Conservation (phyloP, 1,140 invertebrate species). For the Euura lappo region DNA sequence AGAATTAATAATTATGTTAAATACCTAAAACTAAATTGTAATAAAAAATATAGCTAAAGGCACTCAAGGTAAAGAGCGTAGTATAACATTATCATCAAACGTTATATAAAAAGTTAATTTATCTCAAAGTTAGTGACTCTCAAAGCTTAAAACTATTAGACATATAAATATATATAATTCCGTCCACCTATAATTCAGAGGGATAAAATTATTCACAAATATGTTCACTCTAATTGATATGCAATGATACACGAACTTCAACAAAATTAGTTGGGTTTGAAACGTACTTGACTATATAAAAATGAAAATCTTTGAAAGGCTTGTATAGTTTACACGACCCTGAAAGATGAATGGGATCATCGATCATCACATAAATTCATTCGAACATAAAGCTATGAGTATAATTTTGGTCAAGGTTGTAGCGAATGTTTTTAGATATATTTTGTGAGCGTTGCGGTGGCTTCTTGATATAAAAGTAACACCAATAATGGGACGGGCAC, state of each 20-base stretch:
- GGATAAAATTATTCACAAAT: neutral
- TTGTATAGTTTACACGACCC: neutral
- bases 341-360: neutral
- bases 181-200: conserved; percentile 1
- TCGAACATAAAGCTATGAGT: too few species aligned
- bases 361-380: neutral
- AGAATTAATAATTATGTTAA: neutral
- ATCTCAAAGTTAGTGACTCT: neutral
- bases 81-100: neutral
- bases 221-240: neutral
- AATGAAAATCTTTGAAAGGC: neutral
- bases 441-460: too few species aligned
- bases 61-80: conserved; percentile 4
- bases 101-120: neutral
- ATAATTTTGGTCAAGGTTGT: too few species aligned
- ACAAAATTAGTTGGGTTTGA: neutral
- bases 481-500: neutral
- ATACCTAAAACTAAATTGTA: neutral
- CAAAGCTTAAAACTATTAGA: neutral
- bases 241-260: neutral
- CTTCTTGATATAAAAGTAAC: too few species aligned
- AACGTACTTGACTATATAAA: neutral
- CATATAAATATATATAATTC: neutral
- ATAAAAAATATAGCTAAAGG: neutral
- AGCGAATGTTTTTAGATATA: too few species aligned